phyloP scores from a whole-genome alignment of 2,113 vertebrate genomes.

The Crotophaga sulcirostris region DNA sequence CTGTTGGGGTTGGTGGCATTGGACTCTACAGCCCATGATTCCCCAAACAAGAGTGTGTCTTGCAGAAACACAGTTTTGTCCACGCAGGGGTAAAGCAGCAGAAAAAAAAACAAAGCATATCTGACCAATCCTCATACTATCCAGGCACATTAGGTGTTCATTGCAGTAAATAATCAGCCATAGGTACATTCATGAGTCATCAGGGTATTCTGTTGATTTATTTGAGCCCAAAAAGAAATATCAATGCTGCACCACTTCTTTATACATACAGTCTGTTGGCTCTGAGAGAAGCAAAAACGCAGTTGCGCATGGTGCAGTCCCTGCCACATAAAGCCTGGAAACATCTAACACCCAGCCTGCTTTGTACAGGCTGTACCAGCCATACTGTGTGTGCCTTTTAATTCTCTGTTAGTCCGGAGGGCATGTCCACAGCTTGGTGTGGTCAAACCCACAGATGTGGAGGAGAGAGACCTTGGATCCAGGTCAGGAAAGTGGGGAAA shows the following conservation, averaged over 20 bases:
- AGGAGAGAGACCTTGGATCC: background rate
- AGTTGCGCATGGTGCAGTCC: background rate
- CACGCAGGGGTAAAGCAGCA: background rate
- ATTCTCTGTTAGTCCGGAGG: background rate
- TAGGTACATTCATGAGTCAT: background rate
- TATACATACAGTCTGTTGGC: too few relatives aligned
- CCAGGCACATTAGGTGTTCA: background rate
- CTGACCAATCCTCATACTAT: background rate
- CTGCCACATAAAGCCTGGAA: background rate
- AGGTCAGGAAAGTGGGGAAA: background rate
- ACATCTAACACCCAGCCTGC: background rate
- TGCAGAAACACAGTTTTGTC: background rate
- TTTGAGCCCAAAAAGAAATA: background rate
- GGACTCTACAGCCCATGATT: background rate
- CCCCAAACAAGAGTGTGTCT: background rate
- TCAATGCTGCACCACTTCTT: accelerated
- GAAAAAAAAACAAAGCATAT: background rate
- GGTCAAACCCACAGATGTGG: background rate
- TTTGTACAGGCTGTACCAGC: background rate
- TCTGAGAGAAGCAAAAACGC: background rate
- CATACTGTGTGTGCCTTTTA: background rate
- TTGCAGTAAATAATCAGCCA: background rate
- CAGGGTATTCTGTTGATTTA: background rate
- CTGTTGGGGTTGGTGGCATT: background rate
- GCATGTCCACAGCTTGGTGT: background rate